Base-by-base conservation (phyloP, 2,113 vertebrate genomes). In the Lepidothrix coronata region DNA sequence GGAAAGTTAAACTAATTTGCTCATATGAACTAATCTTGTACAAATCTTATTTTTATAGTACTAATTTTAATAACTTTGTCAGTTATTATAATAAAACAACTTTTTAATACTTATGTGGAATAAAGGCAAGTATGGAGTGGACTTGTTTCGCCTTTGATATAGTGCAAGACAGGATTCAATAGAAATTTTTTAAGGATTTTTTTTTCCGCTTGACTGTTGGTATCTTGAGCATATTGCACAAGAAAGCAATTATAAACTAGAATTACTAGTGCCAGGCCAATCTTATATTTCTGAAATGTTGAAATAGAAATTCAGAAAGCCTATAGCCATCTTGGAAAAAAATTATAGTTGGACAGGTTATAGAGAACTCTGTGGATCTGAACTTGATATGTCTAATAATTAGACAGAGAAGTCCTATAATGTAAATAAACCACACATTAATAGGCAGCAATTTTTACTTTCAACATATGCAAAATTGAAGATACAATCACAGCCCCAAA, bases 291-390 rank as follows among this genome's bases (percentile, higher is more conserved):
- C 43, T 54, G 31, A 76, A 58, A 3, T n/a, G 10, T 12, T 63
- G 43, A 63, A 77, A 67, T 8, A n/a, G n/a, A 77, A 81, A 49
- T 67, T 67, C 33, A 58, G 37, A 54, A 52, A 63, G 4, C 27
- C 4, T 12, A 58, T 10, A 67, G 5, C 3, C 5, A 43, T 7
- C 25, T 71, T 5, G 4, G 37, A 18, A 39, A 75, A 63, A 80
- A 81, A 12, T 0, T 24, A 27, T 13, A 18, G 2, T 12, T 85
- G 10, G 4, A 39, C 1, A 21, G 9, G 3, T n/a, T 57, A 66
- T 33, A 52, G 28, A 57, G 43, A 75, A 55, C 3, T 65, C 24
- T 62, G 15, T 4, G 2, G 44, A 33, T 65, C 35, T 66, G 3
- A 1, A 22, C 55, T 84, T 88, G 22, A 6, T 52, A 71, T 62